These are phyloP conservation scores for Tychaedon coryphoeus DNA, from an alignment of 2,113 vertebrate genomes.

Conservation along the genomic window DNA sequence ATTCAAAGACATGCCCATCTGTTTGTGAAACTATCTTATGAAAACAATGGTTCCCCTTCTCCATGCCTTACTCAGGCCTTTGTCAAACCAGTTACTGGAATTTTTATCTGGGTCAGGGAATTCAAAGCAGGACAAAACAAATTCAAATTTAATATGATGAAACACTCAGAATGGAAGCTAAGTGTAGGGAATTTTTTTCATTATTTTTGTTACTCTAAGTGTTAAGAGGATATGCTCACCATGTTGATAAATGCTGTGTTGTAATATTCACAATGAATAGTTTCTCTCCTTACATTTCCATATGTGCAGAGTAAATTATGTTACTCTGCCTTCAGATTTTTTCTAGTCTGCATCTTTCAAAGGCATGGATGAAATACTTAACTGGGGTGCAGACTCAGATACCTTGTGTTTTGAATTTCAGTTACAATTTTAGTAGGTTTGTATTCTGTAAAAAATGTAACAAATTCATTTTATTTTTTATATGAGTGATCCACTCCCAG, in stretches of 20 bases:
- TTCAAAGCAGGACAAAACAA: not conserved
- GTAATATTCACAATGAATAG: not conserved
- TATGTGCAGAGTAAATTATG: not conserved
- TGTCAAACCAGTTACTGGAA: slow-evolving; percentile 15
- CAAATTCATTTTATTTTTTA: not conserved
- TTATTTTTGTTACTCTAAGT: not conserved
- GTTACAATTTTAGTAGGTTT: not conserved
- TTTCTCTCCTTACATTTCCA: not conserved
- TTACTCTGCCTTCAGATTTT: not conserved
- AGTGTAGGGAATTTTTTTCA: not conserved
- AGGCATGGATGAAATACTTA: not conserved
- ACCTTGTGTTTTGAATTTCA: not conserved
- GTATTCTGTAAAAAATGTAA: not conserved
- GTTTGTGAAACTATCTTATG: not conserved
- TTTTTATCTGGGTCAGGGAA: slow-evolving; percentile 8
- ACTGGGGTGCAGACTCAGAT: not conserved
- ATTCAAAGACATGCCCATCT: not conserved
- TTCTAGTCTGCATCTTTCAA: not conserved
- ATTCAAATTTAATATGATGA: not conserved
- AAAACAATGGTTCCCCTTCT: not conserved
- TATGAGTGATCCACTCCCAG: not conserved
- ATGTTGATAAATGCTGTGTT: not conserved
- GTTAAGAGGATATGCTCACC: not conserved
- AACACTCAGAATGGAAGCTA: not conserved
- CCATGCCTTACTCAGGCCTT: not conserved